Percentiles rank a stretch among this genome's conserved stretches.
Evolutionary conservation across 1,140 invertebrate species (phyloP).

Genomic region (Mylabris phalerata): DNA sequence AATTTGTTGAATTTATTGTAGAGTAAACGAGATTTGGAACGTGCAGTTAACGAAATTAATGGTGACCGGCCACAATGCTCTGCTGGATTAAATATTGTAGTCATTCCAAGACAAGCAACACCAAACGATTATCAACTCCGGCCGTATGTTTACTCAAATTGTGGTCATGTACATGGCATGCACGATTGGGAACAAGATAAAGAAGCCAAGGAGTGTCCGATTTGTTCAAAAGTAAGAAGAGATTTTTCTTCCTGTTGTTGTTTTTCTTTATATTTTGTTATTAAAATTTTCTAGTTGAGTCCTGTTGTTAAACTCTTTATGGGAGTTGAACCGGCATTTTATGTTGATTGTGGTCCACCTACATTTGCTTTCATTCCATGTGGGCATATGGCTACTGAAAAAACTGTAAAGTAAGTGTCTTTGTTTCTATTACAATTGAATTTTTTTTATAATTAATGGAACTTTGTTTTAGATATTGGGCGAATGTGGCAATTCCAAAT

Average conservation of each 20-base stretch:
- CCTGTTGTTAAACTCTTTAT: slow-evolving; percentile 86
- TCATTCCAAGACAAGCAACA: slow-evolving; percentile 86
- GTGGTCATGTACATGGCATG: slow-evolving; percentile 94
- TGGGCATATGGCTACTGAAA: slow-evolving; percentile 97
- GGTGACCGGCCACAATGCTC: slow-evolving; percentile 98
- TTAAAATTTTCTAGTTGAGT: slow-evolving; percentile 49
- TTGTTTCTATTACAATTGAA: background rate
- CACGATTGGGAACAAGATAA: slow-evolving; percentile 83
- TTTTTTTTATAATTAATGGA: background rate
- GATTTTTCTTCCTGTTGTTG: background rate
- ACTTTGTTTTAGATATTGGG: slow-evolving; percentile 70
- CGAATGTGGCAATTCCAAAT: slow-evolving; percentile 91
- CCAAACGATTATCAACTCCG: slow-evolving; percentile 72
- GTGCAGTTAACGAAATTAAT: slow-evolving; percentile 91
- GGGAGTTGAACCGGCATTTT: slow-evolving; percentile 95
- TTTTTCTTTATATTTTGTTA: background rate
- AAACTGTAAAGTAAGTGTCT: slow-evolving; percentile 86
- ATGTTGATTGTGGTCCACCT: slow-evolving; percentile 84
- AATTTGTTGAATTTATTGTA: slow-evolving; percentile 58
- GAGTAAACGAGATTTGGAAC: slow-evolving; percentile 88
- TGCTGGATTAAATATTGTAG: slow-evolving; percentile 95
- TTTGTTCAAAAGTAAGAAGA: slow-evolving; percentile 72
- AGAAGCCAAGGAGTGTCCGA: slow-evolving; percentile 80
- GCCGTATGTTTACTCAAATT: slow-evolving; percentile 96
- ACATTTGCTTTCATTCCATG: slow-evolving; percentile 97